Base-by-base conservation (phyloP, 2,888 invertebrate species). In the Caenorhabditis sp. region DNA sequence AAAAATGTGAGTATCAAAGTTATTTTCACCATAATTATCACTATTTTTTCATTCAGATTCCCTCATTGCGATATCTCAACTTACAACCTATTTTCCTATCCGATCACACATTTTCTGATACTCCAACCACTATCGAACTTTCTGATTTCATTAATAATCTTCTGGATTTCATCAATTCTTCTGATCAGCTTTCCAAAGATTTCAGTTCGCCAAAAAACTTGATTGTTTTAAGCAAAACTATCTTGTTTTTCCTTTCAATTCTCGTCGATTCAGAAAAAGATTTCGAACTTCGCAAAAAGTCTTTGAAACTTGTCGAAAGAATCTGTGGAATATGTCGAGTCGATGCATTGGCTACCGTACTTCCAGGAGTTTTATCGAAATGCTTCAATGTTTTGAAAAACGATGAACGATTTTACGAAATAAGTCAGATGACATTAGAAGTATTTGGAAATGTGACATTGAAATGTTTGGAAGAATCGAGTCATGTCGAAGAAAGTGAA, bases 11-110 rank as follows among this genome's bases (percentile, higher is more conserved):
- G 43, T 43, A 10, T 43, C 3, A 17, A 43, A 43, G 17, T 17
- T 17, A 10, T 43, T 2, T 43, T 43, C 10, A 36, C 36, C 5
- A 36, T 8, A 36, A 5, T 36, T 36, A 8, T 36, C 36, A 5
- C 36, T 8, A 36, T 10, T 36, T 36, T 10, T 36, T 36, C 36
- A n/a, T 63, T 58, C 64, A 69, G 64, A 26, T 64, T 12, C 62
- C 61, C 20, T 36, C 43, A 0, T 56, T 65, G 31, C 26, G 17
- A 23, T 66, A 65, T 59, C 5, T 8, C 10, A 62, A 27, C 14
- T 17, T 65, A 0, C 54, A 25, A 0, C 65, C 65, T 8, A 20
- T 70, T 10, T 62, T 70, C 21, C 65, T 70, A 65, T 43, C 26
- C 62, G 27, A 58, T 58, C 17, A 20, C 25, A 14, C 57, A 65